phyloP scores from a whole-genome alignment of 2,113 vertebrate species.

The Phyllostomus hastatus region DNA sequence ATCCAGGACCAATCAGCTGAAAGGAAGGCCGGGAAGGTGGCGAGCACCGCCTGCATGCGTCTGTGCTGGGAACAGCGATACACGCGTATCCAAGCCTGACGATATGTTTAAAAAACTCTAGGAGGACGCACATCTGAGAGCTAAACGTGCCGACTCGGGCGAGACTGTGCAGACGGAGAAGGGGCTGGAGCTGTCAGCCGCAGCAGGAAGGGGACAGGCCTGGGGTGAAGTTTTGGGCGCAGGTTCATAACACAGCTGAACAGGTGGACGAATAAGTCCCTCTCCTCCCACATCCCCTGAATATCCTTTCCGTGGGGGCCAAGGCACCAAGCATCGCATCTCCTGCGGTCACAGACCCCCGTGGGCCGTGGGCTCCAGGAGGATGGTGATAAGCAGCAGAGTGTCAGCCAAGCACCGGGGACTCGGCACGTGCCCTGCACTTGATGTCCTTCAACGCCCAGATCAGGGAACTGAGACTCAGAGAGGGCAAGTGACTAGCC shows the following conservation, averaged over 20 bases:
- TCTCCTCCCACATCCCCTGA: neutral
- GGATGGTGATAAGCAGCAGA: neutral
- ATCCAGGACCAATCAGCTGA: neutral
- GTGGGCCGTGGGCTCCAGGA: rapidly evolving
- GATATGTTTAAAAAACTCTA: neutral
- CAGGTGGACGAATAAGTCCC: neutral
- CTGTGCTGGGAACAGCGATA: neutral
- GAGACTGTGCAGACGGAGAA: neutral
- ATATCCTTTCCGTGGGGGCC: neutral
- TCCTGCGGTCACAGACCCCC: neutral
- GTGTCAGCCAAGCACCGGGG: rapidly evolving
- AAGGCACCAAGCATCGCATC: neutral
- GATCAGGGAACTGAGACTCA: neutral
- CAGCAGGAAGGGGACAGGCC: neutral
- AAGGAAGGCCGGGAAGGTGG: neutral
- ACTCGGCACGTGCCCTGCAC: rapidly evolving
- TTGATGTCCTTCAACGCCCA: neutral
- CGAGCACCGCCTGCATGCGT: rapidly evolving
- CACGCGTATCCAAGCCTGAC: neutral
- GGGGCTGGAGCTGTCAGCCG: neutral
- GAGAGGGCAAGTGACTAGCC: neutral
- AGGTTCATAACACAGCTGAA: neutral
- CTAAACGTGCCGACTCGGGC: neutral
- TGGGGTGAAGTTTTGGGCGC: neutral
- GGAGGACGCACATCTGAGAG: neutral